These are phyloP conservation scores for Crotalus horridus DNA, from an alignment of 2,113 vertebrate species.

Conservation along the genomic window DNA sequence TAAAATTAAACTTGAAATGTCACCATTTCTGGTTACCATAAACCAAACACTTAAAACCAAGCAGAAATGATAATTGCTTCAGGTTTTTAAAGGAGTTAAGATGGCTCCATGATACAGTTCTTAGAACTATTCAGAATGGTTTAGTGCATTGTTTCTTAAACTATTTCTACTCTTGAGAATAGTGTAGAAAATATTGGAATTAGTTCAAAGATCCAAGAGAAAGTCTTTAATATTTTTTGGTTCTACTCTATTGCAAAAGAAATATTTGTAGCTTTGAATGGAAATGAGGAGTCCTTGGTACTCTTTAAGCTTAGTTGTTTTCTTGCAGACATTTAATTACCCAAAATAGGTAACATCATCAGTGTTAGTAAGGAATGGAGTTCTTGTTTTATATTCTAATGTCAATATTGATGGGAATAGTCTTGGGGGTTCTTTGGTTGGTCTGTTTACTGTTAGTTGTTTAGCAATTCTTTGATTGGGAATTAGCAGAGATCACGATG, in stretches of 20 bases:
- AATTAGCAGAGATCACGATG: not conserved
- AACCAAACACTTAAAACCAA: not conserved
- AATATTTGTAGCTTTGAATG: not conserved
- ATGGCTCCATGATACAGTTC: not conserved
- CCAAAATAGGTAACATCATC: not conserved
- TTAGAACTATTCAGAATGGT: not conserved
- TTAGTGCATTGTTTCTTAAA: not conserved
- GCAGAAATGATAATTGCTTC: not conserved
- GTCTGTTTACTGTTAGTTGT: not conserved
- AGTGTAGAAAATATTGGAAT: not conserved
- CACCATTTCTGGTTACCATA: not conserved
- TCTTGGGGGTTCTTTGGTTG: not conserved
- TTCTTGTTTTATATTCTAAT: not conserved
- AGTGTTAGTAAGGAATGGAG: not conserved
- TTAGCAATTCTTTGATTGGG: not conserved
- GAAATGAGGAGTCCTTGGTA: not conserved
- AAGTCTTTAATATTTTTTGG: not conserved
- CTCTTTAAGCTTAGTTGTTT: not conserved
- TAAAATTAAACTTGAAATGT: not conserved
- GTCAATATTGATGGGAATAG: not conserved
- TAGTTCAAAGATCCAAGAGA: not conserved
- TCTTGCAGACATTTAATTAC: not conserved
- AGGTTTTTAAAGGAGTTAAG: not conserved
- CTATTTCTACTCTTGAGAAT: not conserved
- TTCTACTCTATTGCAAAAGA: not conserved